Evolutionary conservation across 1,140 invertebrate genomes (phyloP), one percentile per base, ranked within the genome.

Genomic region (Drosophila santomea): DNA sequence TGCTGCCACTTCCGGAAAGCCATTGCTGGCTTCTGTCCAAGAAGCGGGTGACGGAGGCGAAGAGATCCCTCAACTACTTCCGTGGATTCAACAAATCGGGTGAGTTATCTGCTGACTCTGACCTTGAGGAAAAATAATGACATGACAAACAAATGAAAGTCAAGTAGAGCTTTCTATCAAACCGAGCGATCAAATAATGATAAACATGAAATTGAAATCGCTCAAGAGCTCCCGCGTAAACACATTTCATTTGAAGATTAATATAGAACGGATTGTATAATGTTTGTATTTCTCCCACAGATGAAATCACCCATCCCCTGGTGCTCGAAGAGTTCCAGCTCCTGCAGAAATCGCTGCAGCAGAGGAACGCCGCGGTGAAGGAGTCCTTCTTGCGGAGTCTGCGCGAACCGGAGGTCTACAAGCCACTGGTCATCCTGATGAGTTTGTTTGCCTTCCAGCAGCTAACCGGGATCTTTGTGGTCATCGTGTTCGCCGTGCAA

Each of bases 381-480:
- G 61, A 78, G 1, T 90, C 91, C 11, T 91, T 91, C 39, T 23
- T 74, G 36, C 47, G 57, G 1, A 78, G 56, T 7, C 52, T 92
- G 1, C 74, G 54, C 6, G 41, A 85, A 12, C 91, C 93, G 0
- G 93, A 93, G 17, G 94, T 94, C 2, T 90, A 95, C 45, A 94
- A 95, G 47, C 96, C 96, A 0, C 93, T 96, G 14, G 23, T 93
- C 0, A 94, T 97, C 6, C 94, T 96, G 73, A 92, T 95, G 15
- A 91, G 91, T 0, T 94, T 95, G 58, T 96, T 97, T 92, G 94
- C 95, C 72, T 95, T 97, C 80, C 96, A 97, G 90, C 96, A 97
- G 88, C 95, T 97, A 47, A 95, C 95, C 2, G 97, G 97, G 1
- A 94, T 95, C 20, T 97, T 96, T 75, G 95, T 96, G 4, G 93